Percentiles rank a stretch among this genome's conserved stretches.
These are phyloP conservation scores for Cryptops parisi DNA, from an alignment of 2,888 invertebrate species.

Conservation along the genomic window DNA sequence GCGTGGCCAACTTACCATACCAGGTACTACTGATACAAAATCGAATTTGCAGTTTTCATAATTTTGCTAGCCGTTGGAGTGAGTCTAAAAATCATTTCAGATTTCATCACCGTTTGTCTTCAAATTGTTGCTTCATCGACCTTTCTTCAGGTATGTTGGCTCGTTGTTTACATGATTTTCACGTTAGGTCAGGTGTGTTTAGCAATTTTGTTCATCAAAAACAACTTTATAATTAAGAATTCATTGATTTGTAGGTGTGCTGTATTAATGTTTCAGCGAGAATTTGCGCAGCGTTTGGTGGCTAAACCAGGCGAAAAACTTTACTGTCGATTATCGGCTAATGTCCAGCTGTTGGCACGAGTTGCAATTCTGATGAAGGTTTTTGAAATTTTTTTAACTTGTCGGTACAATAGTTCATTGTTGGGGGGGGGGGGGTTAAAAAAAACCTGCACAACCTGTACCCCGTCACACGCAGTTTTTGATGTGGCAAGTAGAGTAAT, in stretches of 20 bases:
- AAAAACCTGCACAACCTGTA: too few species aligned
- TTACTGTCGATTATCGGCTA: constrained; percentile 89
- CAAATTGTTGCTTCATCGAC: constrained; percentile 48
- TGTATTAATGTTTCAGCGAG: constrained; percentile 95
- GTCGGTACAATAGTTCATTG: too few species aligned
- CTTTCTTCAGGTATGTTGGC: constrained; percentile 31
- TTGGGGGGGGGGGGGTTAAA: too few species aligned
- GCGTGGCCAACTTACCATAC: constrained; percentile 96
- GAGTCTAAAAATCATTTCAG: constrained; percentile 23
- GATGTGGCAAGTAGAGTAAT: too few species aligned
- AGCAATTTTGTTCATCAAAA: too few species aligned
- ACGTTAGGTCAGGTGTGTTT: too few species aligned
- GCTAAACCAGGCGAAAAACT: constrained; percentile 96
- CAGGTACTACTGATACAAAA: constrained; percentile 45
- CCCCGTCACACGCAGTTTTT: too few species aligned
- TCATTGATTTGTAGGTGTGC: too few species aligned
- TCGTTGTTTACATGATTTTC: neutral
- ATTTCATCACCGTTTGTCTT: constrained; percentile 40
- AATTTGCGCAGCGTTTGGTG: constrained; percentile 92
- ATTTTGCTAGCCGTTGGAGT: neutral
- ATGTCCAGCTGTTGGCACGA: constrained; percentile 85
- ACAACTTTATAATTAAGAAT: too few species aligned
- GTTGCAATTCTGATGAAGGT: constrained; percentile 95
- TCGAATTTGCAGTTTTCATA: neutral
- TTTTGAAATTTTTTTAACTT: too few species aligned